Base-by-base conservation (phyloP, 2,888 invertebrate species). In the Chironomus riparius region DNA sequence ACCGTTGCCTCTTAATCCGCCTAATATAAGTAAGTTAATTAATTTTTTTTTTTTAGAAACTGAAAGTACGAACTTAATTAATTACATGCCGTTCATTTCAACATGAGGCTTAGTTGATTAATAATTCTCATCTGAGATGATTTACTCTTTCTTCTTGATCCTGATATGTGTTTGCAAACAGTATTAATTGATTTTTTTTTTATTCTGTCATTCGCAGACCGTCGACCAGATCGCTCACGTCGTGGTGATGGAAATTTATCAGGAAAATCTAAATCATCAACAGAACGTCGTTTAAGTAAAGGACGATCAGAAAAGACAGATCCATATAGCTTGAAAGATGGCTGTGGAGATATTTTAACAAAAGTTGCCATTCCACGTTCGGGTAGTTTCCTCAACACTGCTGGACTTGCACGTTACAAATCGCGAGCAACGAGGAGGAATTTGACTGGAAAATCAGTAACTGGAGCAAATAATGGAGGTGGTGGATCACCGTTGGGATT, bases 281-380 rank as follows among this genome's bases (percentile, higher is more conserved):
- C 24, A 13, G 72, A 72, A 47, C 72, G 50, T 22, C 50, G 50
- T 7, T 15, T 50, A 2, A 62, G 22, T 38, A 72, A 72, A 21
- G 48, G 47, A 15, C 47, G 24, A 48, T 18, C 10, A 10, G 68
- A 74, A 15, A 70, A 50, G 18, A 47, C n/a, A 24, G 74, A 74
- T 74, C 65, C 73, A 21, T 61, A 65, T 15, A 21, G 65, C 13
- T 15, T 48, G 21, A 68, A 85, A 50, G 86, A 88, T 7, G 89
- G 90, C 78, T 87, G 89, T 76, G 94, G 94, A 6, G 94, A 94
- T 82, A 91, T 93, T 79, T 84, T 94, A 80, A 94, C 94, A 0
- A 92, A 93, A 83, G 93, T 94, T 65, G 93, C 93, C 61, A 90
- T 94, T 80, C 94, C 94, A 13, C 87, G 94, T 79, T 92, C 93